Evolutionary conservation across 2,888 invertebrate genomes (phyloP), one percentile per base, ranked within the genome.

Genomic region (Mythimna impura): DNA sequence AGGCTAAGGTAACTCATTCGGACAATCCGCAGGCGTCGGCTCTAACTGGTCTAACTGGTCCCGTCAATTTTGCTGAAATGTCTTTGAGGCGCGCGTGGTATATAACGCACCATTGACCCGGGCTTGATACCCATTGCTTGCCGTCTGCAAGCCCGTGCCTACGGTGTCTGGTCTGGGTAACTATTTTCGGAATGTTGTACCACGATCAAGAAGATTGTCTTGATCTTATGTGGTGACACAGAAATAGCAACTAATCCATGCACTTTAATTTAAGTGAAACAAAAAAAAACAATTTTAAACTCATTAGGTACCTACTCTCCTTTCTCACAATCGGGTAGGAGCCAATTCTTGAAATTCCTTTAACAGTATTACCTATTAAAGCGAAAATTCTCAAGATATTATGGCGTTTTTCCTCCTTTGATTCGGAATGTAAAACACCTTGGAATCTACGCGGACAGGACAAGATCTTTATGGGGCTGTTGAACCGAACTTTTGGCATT

Each of bases 261-360:
- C 9, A 47, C 3, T 30, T 25, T 30, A 30, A 30, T 30, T 30
- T 30, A 30, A 30, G 30, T 30, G 30, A 30, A 30, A 30, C 30
- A 30, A 30, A 30, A 30, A n/a, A n/a, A 30, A 2, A 30, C 3
- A 30, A 30, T 77, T 78, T 81, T 84, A 62, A 72, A 63, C 64
- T 34, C 40, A 68, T 71, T 47, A n/a, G 7, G n/a, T 14, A 64
- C 22, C 36, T n/a, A n/a, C 7, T 60, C 36, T 14, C 8, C 9
- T n/a, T 10, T 2, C 3, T 30, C 30, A 30, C 30, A 30, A 30
- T 30, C 30, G 30, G 30, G 2, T 25, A 25, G 2, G 25, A 25
- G 25, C 25, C 25, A 2, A 25, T 25, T 2, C 58, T 43, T 22
- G 8, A 57, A 78, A 80, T 52, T n/a, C 54, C 25, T 66, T 67